Evolutionary conservation across 2,113 vertebrate species (phyloP).

Genomic region (Smithornis capensis): DNA sequence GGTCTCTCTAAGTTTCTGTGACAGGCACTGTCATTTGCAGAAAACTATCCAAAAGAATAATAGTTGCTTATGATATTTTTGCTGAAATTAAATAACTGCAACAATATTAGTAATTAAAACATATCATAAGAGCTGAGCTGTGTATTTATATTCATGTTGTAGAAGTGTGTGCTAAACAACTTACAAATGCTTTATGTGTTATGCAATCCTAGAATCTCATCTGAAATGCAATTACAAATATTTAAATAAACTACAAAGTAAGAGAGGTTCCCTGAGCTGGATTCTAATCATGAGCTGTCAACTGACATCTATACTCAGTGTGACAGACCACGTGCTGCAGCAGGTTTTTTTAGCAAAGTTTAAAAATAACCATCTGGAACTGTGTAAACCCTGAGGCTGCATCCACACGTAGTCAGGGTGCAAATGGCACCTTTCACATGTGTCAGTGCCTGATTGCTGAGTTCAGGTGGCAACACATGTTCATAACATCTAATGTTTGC

Average conservation of each 20-base stretch:
- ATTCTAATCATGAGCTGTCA: background rate
- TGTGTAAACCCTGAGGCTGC: accelerated
- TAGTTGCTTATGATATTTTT: background rate
- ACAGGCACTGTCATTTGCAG: background rate
- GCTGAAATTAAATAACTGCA: background rate
- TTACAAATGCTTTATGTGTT: background rate
- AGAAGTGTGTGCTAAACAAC: background rate
- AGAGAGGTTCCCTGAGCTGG: background rate
- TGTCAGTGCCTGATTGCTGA: background rate
- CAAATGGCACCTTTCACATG: accelerated
- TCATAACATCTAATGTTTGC: background rate
- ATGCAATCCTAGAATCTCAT: background rate
- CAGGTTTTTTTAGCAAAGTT: background rate
- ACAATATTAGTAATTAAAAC: background rate
- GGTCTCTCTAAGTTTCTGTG: background rate
- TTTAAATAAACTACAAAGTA: slow-evolving; percentile 3
- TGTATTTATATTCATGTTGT: background rate
- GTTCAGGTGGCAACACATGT: background rate
- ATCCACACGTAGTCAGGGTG: background rate
- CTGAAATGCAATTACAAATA: slow-evolving; percentile 31
- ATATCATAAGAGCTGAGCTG: background rate
- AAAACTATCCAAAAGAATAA: background rate
- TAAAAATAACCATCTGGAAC: background rate
- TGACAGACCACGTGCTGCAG: background rate
- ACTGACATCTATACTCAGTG: background rate